phyloP scores from a whole-genome alignment of 2,113 vertebrate genomes.

The Halichoeres trimaculatus region DNA sequence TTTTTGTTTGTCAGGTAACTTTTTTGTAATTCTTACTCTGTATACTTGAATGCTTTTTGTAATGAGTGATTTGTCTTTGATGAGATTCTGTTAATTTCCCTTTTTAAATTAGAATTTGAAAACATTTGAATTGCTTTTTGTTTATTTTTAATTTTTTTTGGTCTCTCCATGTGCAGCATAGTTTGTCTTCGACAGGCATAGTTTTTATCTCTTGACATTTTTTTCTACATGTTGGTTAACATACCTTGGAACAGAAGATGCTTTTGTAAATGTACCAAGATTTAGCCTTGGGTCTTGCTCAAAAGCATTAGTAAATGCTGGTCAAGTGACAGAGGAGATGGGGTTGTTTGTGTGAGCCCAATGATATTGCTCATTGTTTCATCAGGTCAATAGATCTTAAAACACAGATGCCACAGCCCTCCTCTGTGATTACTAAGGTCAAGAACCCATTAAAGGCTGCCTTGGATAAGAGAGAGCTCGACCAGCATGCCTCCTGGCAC shows the following conservation, averaged over 20 bases:
- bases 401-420: conserved; percentile 25
- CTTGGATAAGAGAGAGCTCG: conserved; percentile 24
- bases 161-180: background rate
- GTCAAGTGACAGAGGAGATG: background rate
- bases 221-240: background rate
- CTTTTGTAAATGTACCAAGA: background rate
- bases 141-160: background rate
- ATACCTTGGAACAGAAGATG: background rate
- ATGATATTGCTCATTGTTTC: conserved; percentile 42
- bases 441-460: conserved; percentile 66
- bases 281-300: conserved; percentile 4
- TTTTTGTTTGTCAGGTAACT: no score
- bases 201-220: background rate
- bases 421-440: conserved; percentile 64
- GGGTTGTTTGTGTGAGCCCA: background rate
- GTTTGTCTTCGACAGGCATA: background rate
- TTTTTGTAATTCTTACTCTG: no score
- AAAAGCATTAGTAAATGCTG: background rate
- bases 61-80: no score
- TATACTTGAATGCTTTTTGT: no score
- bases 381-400: conserved; percentile 56
- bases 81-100: no score
- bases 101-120: no score
- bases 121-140: no score
- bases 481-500: conserved; percentile 31